A percentile compares a stretch with the other conserved stretches of the same genome.
These are phyloP conservation scores for Cossypha dichroa DNA, from an alignment of 2,797 vertebrate genomes.

Conservation along the genomic window DNA sequence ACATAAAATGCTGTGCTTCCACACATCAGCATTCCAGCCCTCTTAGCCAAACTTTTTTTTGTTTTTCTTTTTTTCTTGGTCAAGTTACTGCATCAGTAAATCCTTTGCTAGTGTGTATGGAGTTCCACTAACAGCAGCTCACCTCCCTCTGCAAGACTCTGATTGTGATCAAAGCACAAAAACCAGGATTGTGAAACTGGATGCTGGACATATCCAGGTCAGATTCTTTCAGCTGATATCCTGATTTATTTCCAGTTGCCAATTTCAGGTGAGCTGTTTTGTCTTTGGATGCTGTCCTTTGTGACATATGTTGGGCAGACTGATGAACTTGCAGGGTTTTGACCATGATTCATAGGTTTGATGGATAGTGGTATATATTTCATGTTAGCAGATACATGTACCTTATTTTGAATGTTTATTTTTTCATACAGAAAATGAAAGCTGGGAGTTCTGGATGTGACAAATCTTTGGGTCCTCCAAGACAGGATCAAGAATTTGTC, in stretches of 20 bases:
- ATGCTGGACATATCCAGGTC: constrained; percentile 74
- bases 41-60: background rate
- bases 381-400: background rate
- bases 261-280: background rate
- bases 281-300: background rate
- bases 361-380: background rate
- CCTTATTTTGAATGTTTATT: background rate
- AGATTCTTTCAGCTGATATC: background rate
- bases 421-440: constrained; percentile 54
- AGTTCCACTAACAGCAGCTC: constrained; percentile 75
- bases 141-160: constrained; percentile 71
- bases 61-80: background rate
- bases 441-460: background rate
- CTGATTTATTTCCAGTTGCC: background rate
- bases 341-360: background rate
- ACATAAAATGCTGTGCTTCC: background rate
- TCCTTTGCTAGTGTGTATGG: constrained; percentile 72
- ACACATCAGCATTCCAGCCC: background rate
- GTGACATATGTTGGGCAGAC: background rate
- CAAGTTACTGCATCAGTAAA: constrained; percentile 80
- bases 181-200: constrained; percentile 62
- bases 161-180: constrained; percentile 17
- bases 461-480: background rate
- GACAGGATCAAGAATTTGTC: constrained; percentile 4
- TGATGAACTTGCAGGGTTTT: background rate